Percentiles rank a stretch among this genome's conserved stretches.
phyloP scores from a whole-genome alignment of 2,888 invertebrate genomes.

The Morpho achilles region DNA sequence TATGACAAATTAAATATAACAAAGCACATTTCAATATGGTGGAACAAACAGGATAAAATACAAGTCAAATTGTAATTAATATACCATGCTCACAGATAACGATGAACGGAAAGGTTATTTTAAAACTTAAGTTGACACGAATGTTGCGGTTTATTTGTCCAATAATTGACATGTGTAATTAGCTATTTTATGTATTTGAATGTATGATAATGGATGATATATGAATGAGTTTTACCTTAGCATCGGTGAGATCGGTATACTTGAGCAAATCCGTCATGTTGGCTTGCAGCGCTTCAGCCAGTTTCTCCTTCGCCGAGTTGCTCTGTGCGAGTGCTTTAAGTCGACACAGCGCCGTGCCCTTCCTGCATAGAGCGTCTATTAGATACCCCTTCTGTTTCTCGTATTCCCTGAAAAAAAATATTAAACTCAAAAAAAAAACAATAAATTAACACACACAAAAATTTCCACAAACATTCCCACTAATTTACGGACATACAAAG shows the following conservation, averaged over 20 bases:
- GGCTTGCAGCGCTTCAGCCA: constrained; percentile 67
- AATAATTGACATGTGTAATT: no score
- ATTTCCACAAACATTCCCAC: no score
- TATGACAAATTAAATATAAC: no score
- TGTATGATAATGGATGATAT: background rate
- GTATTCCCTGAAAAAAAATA: constrained; percentile 80
- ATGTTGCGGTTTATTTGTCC: no score
- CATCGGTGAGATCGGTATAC: constrained; percentile 88
- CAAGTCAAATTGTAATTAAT: no score
- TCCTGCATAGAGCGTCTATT: constrained; percentile 88
- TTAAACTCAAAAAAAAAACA: background rate
- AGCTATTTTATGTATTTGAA: background rate
- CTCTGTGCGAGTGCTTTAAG: constrained; percentile 65
- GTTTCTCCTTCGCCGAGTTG: constrained; percentile 66
- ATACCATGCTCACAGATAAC: no score
- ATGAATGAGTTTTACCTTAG: constrained; percentile 61
- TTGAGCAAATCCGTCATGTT: constrained; percentile 83
- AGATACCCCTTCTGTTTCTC: constrained; percentile 90
- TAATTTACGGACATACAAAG: no score
- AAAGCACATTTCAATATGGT: no score
- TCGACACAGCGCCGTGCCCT: constrained; percentile 85
- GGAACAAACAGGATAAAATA: no score
- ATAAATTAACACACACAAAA: no score
- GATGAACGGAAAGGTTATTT: no score
- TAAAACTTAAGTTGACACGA: no score